Percentiles rank a stretch among this genome's conserved stretches.
phyloP scores from a whole-genome alignment of 2,113 vertebrate genomes.

The Colius striatus region DNA sequence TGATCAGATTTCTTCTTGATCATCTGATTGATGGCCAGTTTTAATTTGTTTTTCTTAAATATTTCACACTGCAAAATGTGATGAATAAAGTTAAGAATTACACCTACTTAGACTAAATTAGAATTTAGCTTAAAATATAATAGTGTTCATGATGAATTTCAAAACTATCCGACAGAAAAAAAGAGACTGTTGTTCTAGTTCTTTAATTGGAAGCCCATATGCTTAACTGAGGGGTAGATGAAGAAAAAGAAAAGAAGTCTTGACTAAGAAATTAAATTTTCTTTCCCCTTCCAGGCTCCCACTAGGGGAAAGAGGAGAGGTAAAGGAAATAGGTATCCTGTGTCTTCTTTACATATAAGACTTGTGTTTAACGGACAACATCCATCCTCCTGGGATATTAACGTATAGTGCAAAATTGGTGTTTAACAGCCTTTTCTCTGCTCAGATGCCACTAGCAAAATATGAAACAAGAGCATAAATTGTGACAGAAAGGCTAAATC shows the following conservation, averaged over 20 bases:
- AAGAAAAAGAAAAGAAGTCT: neutral
- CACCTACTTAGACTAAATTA: neutral
- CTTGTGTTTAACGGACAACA: conserved; percentile 12
- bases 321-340: neutral
- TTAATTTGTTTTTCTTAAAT: neutral
- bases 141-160: neutral
- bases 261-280: conserved; percentile 5
- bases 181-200: neutral
- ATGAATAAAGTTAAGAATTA: neutral
- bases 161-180: neutral
- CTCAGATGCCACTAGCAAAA: conserved; percentile 21
- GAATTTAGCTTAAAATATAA: neutral
- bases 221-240: neutral
- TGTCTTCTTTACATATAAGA: conserved; percentile 28
- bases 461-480: neutral
- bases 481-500: neutral
- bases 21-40: neutral
- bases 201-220: neutral
- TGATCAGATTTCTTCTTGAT: neutral
- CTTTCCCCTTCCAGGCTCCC: neutral
- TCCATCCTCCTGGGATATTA: conserved; percentile 18
- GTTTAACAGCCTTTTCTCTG: conserved; percentile 20
- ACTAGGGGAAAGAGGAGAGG: neutral
- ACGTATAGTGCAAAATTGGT: no score
- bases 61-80: neutral